Conservation (phyloP, 92 coral and sea anemone species). For the Porites divaricata region DNA sequence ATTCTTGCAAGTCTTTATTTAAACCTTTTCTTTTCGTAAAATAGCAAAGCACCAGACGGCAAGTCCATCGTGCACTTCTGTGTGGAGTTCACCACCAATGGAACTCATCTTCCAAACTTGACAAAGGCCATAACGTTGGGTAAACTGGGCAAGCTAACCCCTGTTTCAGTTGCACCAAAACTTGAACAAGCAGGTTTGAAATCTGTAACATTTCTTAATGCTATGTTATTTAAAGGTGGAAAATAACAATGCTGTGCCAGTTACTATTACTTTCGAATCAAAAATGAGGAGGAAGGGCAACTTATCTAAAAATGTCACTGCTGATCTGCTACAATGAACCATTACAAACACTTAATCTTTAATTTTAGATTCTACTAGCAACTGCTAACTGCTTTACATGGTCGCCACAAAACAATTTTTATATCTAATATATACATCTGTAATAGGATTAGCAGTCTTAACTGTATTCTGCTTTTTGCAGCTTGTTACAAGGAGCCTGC, state of each 20-base stretch:
- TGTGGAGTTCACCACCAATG: conserved; percentile 59
- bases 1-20: neutral
- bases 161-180: conserved; percentile 32
- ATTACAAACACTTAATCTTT: too few relatives aligned
- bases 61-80: conserved; percentile 44
- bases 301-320: too few relatives aligned
- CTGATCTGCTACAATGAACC: too few relatives aligned
- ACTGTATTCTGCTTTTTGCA: conserved; percentile 3
- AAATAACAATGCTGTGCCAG: too few relatives aligned
- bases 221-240: too few relatives aligned
- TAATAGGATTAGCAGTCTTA: neutral
- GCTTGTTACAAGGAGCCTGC: conserved; percentile 71
- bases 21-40: neutral
- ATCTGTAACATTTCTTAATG: neutral
- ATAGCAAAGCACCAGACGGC: conserved; percentile 68
- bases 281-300: too few relatives aligned
- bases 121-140: conserved; percentile 49
- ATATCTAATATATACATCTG: too few relatives aligned
- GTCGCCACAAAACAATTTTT: too few relatives aligned
- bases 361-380: too few relatives aligned
- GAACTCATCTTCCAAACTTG: conserved; percentile 61
- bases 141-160: conserved; percentile 39
- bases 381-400: too few relatives aligned
- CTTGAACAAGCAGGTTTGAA: conserved; percentile 44
- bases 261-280: too few relatives aligned